Percentiles rank a stretch among this genome's conserved stretches.
phyloP scores from a whole-genome alignment of 2,888 invertebrate species.

The Drosophila monieri region DNA sequence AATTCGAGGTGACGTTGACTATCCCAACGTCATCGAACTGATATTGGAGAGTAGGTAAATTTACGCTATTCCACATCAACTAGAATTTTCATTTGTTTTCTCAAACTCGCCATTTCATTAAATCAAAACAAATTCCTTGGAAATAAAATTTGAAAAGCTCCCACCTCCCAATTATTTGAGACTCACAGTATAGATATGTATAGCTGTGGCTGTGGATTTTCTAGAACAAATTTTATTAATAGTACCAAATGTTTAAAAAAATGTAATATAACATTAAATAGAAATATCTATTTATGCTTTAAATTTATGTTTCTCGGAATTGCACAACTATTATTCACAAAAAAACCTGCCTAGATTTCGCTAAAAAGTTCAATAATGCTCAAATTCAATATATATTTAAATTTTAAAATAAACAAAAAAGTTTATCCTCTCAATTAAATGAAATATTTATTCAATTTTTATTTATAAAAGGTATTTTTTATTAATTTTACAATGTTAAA shows the following conservation, averaged over 20 bases:
- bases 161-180: neutral
- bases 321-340: neutral
- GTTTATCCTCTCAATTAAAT: no score
- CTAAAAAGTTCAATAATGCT: neutral
- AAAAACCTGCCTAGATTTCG: neutral
- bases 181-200: neutral
- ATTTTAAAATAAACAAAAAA: no score
- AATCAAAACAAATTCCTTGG: neutral
- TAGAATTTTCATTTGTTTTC: neutral
- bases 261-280: neutral
- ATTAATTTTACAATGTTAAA: no score
- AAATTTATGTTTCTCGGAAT: neutral
- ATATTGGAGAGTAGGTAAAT: neutral
- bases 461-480: no score
- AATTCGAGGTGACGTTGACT: slow-evolving; percentile 38
- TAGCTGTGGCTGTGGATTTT: neutral
- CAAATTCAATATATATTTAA: no score
- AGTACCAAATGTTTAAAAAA: neutral
- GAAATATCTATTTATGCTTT: neutral
- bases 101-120: neutral
- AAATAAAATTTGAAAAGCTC: neutral
- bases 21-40: slow-evolving; percentile 25
- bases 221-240: slow-evolving; percentile 2
- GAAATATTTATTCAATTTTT: no score
- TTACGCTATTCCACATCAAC: neutral